Base-by-base conservation (phyloP, 53 echinoderm and acorn worm species). In the Mesocentrotus franciscanus region DNA sequence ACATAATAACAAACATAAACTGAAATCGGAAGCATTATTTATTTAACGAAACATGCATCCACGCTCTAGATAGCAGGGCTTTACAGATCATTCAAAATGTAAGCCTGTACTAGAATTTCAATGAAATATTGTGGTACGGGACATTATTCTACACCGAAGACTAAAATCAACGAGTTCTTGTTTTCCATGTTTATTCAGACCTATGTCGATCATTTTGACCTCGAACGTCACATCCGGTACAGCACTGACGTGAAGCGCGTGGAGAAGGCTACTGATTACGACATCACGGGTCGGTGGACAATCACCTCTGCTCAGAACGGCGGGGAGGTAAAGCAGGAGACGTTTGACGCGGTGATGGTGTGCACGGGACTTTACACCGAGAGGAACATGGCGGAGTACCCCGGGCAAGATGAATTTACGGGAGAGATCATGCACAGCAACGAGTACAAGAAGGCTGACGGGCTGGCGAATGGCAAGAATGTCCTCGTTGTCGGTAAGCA, bases 401-500 rank as follows among this genome's bases (percentile, higher is more conserved):
- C 97, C 2, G 98, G 98, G 17, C 95, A 96, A 61, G 84, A 96
- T 32, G 91, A 97, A 29, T 98, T 98, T 55, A 64, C 93, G n/a
- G 98, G 98, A 18, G 64, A 96, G 85, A 95, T 97, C 64, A 36
- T 96, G 29, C 98, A 98, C 78, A 98, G 98, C 95, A 97, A 96
- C 83, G 95, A 95, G 66, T 98, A 95, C 94, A 94, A 95, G 96
- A 97, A 91, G 26, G 97, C 96, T 26, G 93, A 96, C 68, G 96
- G 97, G 22, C 97, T 97, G 85, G 97, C 90, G 26, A 90, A 93
- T 35, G 96, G 96, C 56, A 96, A 97, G 93, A 97, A 76, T 17
- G 98, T 98, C 42, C 90, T 98, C 6, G 97, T 98, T 64, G 97
- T 98, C 32, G 98, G 98, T 97, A 95, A 96, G 96, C 39, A 34